Evolutionary conservation across 2,888 invertebrate genomes (phyloP).

Genomic region (Clepsis dumicolana): DNA sequence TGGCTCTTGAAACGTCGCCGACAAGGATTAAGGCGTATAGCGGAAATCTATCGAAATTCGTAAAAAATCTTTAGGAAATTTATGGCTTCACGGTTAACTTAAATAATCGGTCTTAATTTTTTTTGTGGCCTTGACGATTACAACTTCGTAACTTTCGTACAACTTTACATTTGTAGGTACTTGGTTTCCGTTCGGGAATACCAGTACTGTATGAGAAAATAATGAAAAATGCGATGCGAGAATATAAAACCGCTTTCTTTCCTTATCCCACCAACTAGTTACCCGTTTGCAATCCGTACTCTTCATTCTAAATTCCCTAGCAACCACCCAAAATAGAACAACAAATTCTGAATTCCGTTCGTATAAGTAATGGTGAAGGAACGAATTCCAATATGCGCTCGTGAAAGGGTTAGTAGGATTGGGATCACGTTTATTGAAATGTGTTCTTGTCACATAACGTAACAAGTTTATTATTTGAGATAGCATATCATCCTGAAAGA

Average conservation of each 20-base stretch:
- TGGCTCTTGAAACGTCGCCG: not conserved
- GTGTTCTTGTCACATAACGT: not conserved
- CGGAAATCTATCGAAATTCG: not conserved
- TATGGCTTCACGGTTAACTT: too few species aligned
- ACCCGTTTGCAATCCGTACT: not conserved
- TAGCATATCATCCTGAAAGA: too few species aligned
- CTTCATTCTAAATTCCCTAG: not conserved
- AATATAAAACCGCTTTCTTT: not conserved
- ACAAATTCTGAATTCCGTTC: constrained; percentile 38
- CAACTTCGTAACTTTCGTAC: too few species aligned
- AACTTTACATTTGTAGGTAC: too few species aligned
- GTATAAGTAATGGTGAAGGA: constrained; percentile 27
- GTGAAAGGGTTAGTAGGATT: constrained; percentile 25
- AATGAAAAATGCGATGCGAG: not conserved
- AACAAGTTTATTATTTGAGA: not conserved
- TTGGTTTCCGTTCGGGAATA: too few species aligned
- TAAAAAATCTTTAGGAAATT: not conserved
- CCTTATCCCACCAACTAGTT: not conserved
- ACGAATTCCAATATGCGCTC: constrained; percentile 28
- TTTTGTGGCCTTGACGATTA: too few species aligned
- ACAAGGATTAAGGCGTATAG: not conserved
- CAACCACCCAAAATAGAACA: constrained; percentile 6
- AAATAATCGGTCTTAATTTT: not conserved
- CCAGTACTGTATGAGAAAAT: too few species aligned
- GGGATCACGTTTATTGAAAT: constrained; percentile 25